Percentiles rank a stretch among this genome's conserved stretches.
Conservation (phyloP, 1,140 invertebrate genomes). For the Drosophila ananassae region DNA sequence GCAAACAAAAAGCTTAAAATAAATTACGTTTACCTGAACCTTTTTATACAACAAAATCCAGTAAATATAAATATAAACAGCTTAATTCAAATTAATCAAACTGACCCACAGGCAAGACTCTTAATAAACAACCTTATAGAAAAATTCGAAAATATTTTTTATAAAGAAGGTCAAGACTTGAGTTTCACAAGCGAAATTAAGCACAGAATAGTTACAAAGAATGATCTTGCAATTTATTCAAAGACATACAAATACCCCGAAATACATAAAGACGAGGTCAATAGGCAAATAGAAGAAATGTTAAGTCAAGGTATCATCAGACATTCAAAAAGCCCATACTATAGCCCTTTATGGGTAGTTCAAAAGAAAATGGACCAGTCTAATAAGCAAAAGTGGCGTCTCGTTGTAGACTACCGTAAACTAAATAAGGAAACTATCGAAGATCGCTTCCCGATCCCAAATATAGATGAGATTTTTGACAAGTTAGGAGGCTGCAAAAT, state of each 20-base stretch:
- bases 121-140: constrained; percentile 4
- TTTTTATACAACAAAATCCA: too few species aligned
- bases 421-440: constrained; percentile 2
- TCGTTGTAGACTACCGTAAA: constrained; percentile 11
- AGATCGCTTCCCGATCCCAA: too few species aligned
- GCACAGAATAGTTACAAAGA: constrained; percentile 13
- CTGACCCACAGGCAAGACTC: neutral
- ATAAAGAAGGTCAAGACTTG: constrained; percentile 12
- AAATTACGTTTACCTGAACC: too few species aligned
- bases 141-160: constrained; percentile 24
- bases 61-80: too few species aligned
- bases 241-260: constrained; percentile 66
- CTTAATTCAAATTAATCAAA: too few species aligned
- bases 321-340: constrained; percentile 38
- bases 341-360: constrained; percentile 53
- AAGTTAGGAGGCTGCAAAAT: too few species aligned
- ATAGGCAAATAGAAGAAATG: too few species aligned
- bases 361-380: constrained; percentile 32
- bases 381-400: constrained; percentile 8
- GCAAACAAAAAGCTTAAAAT: neutral
- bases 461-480: constrained; percentile 13
- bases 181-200: constrained; percentile 67
- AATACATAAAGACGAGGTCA: constrained; percentile 40
- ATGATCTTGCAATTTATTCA: constrained; percentile 45
- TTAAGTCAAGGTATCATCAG: too few species aligned